Conservation (phyloP, 2,113 vertebrate species). For the Prionailurus bengalensis region DNA sequence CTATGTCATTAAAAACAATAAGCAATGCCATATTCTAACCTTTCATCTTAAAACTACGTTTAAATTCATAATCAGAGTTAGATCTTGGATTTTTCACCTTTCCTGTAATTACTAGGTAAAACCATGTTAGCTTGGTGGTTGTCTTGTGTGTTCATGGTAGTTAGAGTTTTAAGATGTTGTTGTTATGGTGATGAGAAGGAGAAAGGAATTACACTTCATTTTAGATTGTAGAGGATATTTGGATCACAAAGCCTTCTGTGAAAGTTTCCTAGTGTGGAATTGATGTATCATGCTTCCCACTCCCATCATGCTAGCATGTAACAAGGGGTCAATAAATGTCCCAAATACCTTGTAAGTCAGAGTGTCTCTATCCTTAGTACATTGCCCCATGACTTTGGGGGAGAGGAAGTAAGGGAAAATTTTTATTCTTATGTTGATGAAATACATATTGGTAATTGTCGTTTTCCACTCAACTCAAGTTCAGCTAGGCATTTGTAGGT, state of each 20-base stretch:
- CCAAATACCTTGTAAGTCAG: not conserved
- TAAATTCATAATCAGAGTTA: not conserved
- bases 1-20: not conserved
- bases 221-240: not conserved
- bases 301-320: not conserved
- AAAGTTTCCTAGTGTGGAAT: not conserved
- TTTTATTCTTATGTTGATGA: not conserved
- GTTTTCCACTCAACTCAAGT: not conserved
- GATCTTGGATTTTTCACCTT: slow-evolving; percentile 19
- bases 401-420: not conserved
- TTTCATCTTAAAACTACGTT: slow-evolving; percentile 14
- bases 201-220: not conserved
- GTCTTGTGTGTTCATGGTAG: not conserved
- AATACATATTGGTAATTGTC: not conserved
- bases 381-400: not conserved
- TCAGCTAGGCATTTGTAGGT: not conserved
- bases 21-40: not conserved
- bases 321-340: not conserved
- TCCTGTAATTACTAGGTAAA: not conserved
- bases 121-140: not conserved
- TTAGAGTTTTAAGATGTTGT: not conserved
- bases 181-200: not conserved
- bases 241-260: not conserved
- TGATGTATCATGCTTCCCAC: not conserved
- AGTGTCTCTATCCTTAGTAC: not conserved